Base-by-base conservation (phyloP, 2,888 invertebrate genomes). In the Stenodera caucasica region DNA sequence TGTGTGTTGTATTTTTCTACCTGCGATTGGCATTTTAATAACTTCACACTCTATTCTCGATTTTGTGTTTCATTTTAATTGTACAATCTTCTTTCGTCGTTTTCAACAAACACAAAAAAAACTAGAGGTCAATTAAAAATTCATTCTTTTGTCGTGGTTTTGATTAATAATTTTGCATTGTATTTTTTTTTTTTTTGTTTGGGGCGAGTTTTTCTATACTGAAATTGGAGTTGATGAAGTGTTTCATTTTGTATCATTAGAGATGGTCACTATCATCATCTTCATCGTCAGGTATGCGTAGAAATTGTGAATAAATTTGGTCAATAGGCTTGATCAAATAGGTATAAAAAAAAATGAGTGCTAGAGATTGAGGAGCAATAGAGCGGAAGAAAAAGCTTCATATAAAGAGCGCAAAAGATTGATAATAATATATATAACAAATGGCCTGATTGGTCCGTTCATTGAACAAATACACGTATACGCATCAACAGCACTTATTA, bases 11-110 rank as follows among this genome's bases (percentile, higher is more conserved):
- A 30, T 2, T 45, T 45, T 45, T 45, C 45, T 45, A 60, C 54
- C 58, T 60, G 61, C 64, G 65, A 62, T 60, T 64, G 63, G 63
- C 64, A 58, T 63, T 65, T 65, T 68, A 68, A 68, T 68, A 63
- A 65, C 63, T 61, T 61, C 53, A 61, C 61, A 58, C 61, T 60
- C 49, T 49, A 21, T 37, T 57, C 26, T 11, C 52, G 33, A 18
- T 35, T 45, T 37, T 53, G 57, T 57, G 49, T 61, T 57, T 37
- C 18, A 18, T 57, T 53, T 60, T 60, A 33, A 56, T 60, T 56
- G 26, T 51, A 30, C 58, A 40, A 58, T 52, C 53, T 45, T 18
- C 12, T 49, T 50, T 15, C 26, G 50, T 29, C n/a, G 7, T 50
- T 49, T 23, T 50, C 6, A 8, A 2, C 32, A 26, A 26, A 26